Base-by-base conservation (phyloP, 2,888 invertebrate genomes). In the Crioceris asparagi region DNA sequence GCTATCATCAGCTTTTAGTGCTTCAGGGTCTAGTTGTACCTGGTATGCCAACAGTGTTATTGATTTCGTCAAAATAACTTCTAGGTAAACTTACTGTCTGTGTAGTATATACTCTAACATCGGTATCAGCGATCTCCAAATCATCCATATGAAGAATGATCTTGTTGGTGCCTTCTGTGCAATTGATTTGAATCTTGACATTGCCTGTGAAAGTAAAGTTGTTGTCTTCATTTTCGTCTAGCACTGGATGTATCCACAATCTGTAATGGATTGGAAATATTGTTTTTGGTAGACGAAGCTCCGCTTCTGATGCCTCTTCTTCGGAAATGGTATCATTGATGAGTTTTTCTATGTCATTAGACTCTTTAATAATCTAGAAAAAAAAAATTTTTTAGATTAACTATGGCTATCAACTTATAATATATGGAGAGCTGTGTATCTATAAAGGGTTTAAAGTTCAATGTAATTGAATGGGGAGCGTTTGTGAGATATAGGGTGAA, bases 171-270 rank as follows among this genome's bases (percentile, higher is more conserved):
- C 49, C 43, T 41, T 52, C 39, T 17, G 47, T 48, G 38, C 58
- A 57, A 26, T 55, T 50, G n/a, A 64, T 46, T 17, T 52, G 37
- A 14, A 63, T 62, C 18, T 53, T 47, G 1, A 61, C 60, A 38
- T 50, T 48, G 4, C 61, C 62, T 4, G 53, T 54, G 42, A 62
- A 62, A 2, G 60, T 61, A 34, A 61, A 61, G 46, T 60, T 61
- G 17, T 55, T 49, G 3, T 46, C 41, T 4, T 39, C 37, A 4
- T 46, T 41, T 43, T 61, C 60, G 38, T 62, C 57, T 34, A 62
- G 40, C 36, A 57, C 49, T 5, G 64, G 63, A 43, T 59, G 54
- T 4, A 64, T 51, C 46, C 51, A 53, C 6, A 64, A 35, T 21
- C 52, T 51, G 41, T 64, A 64, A 41, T 57, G 51, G 2, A 53